Evolutionary conservation across 53 echinoderm and acorn worm species (phyloP).

Genomic region (Apostichopus leukothele): DNA sequence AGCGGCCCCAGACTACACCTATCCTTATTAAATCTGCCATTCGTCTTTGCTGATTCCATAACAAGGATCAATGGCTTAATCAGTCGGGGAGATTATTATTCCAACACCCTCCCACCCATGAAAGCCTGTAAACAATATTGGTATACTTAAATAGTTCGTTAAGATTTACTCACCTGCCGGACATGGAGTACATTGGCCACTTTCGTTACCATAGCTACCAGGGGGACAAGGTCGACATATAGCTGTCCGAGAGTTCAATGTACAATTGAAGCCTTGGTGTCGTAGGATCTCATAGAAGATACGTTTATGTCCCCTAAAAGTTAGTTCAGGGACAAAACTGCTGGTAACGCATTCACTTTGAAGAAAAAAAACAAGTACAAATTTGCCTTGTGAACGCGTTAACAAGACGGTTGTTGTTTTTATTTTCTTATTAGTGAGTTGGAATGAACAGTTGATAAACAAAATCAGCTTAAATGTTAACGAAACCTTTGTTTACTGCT

Average conservation of each 20-base stretch:
- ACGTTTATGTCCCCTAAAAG: background rate
- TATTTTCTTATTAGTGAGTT: no score
- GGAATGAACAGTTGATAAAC: no score
- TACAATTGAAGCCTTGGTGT: conserved; percentile 21
- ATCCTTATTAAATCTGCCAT: background rate
- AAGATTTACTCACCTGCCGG: background rate
- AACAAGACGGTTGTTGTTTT: no score
- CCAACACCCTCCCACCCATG: background rate
- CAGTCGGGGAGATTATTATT: background rate
- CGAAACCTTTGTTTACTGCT: background rate
- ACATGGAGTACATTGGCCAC: background rate
- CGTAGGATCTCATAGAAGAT: background rate
- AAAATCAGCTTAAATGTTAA: no score
- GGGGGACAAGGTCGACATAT: background rate
- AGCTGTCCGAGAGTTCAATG: no score
- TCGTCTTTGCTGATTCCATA: no score
- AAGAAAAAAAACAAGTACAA: no score
- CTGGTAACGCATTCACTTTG: background rate
- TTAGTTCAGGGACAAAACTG: background rate
- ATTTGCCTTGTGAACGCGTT: no score
- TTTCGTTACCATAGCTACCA: conserved; percentile 11
- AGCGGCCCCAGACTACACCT: no score
- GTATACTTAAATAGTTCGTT: background rate
- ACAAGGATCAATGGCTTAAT: background rate
- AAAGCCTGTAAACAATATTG: background rate